These are phyloP conservation scores for Varecia variegata DNA, from an alignment of 2,797 vertebrate species.

Conservation along the genomic window DNA sequence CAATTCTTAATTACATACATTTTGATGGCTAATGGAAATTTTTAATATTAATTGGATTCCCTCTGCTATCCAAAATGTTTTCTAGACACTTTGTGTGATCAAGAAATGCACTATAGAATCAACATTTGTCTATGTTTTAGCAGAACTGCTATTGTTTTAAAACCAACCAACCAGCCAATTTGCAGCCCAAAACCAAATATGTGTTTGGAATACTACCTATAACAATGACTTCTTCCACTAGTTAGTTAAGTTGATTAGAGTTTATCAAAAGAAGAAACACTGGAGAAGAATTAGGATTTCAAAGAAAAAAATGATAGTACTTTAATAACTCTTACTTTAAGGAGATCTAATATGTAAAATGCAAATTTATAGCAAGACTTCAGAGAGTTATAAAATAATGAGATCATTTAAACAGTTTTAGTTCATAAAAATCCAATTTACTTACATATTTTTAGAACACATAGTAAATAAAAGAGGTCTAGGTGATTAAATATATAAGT, in stretches of 20 bases:
- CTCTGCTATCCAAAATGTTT: not conserved
- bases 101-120: not conserved
- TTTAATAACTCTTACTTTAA: slow-evolving; percentile 18
- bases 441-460: not conserved
- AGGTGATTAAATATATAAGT: not conserved
- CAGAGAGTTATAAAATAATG: not conserved
- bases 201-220: not conserved
- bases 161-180: not conserved
- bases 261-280: not conserved
- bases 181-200: not conserved
- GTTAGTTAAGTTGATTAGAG: slow-evolving; percentile 16
- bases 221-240: not conserved
- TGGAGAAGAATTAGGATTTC: not conserved
- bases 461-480: not conserved
- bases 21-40: slow-evolving; percentile 4
- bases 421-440: slow-evolving; percentile 32
- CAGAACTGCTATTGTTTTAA: slow-evolving; percentile 21
- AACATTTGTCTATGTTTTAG: not conserved
- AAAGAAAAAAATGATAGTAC: not conserved
- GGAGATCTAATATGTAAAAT: not conserved
- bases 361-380: not conserved
- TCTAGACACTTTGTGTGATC: not conserved
- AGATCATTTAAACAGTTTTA: slow-evolving; percentile 23
- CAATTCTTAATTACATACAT: not conserved
- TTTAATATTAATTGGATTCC: not conserved